A percentile compares a stretch with the other conserved stretches of the same genome.
These are phyloP conservation scores for Eupithecia subfuscata DNA, from an alignment of 2,888 invertebrate species.

Conservation along the genomic window DNA sequence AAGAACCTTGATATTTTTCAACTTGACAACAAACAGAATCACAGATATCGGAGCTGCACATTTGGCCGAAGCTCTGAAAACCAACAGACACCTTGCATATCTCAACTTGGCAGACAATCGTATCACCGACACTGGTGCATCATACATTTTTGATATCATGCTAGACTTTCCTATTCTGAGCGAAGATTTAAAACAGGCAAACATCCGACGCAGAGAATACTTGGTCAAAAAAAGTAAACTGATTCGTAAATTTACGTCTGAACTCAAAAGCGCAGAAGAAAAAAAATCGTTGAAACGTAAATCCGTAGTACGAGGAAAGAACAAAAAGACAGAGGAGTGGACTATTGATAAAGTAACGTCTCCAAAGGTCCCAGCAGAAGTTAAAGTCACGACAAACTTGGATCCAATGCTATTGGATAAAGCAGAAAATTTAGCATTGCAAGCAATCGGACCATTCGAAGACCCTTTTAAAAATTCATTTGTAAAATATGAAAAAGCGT, in stretches of 20 bases:
- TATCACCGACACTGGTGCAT: not conserved
- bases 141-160: not conserved
- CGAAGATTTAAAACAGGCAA: not conserved
- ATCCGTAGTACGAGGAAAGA: not conserved
- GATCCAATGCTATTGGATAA: not conserved
- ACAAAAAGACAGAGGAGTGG: not conserved
- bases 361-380: not conserved
- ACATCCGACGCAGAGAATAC: not conserved
- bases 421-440: not conserved
- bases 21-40: not conserved
- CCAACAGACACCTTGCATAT: conserved; percentile 1
- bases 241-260: not conserved
- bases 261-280: not conserved
- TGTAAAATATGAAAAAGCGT: not conserved
- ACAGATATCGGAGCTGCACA: not conserved
- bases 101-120: not conserved
- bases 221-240: not conserved
- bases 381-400: not conserved
- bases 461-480: not conserved
- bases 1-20: conserved; percentile 3
- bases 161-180: not conserved
- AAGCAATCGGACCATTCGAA: conserved; percentile 5
- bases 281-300: not conserved
- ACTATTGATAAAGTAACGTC: not conserved
- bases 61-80: not conserved